Percentiles rank a stretch among this genome's conserved stretches.
Conservation (phyloP, 2,888 invertebrate species). For the Andrena haemorrhoa region DNA sequence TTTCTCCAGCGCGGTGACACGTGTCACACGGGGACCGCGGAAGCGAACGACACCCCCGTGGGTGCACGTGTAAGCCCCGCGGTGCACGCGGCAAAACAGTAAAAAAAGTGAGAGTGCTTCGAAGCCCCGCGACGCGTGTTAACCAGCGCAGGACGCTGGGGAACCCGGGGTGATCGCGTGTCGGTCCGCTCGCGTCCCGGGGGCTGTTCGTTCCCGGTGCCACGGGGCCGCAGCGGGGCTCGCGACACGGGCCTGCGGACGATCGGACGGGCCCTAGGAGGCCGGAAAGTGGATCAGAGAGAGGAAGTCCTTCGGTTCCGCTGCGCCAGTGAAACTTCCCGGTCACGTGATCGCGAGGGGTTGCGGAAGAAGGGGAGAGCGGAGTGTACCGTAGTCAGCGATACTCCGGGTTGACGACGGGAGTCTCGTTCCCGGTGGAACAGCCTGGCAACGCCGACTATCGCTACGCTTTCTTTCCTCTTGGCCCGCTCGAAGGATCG, state of each 20-base stretch:
- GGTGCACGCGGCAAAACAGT: constrained; percentile 59
- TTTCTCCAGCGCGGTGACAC: constrained; percentile 40
- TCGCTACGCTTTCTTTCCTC: neutral
- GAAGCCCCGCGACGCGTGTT: neutral
- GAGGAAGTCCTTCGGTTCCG: constrained; percentile 48
- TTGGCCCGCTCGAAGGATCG: neutral
- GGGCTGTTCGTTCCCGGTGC: neutral
- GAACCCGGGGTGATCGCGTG: neutral
- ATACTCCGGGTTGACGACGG: constrained; percentile 47
- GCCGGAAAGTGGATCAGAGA: constrained; percentile 22
- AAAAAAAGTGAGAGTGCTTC: constrained; percentile 60
- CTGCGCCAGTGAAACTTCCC: constrained; percentile 69
- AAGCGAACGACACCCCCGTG: constrained; percentile 18
- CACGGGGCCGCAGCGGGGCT: neutral
- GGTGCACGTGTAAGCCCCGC: constrained; percentile 48
- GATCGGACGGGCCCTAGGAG: neutral
- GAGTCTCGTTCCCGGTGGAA: constrained; percentile 60
- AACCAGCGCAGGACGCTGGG: neutral
- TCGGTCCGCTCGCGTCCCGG: neutral
- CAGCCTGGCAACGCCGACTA: constrained; percentile 12
- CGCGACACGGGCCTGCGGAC: neutral
- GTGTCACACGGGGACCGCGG: constrained; percentile 37
- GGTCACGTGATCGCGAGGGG: constrained; percentile 65
- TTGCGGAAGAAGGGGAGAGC: constrained; percentile 39
- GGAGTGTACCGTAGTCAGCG: constrained; percentile 59